Evolutionary conservation across 2,113 vertebrate species (phyloP).

Genomic region (Daboia siamensis): DNA sequence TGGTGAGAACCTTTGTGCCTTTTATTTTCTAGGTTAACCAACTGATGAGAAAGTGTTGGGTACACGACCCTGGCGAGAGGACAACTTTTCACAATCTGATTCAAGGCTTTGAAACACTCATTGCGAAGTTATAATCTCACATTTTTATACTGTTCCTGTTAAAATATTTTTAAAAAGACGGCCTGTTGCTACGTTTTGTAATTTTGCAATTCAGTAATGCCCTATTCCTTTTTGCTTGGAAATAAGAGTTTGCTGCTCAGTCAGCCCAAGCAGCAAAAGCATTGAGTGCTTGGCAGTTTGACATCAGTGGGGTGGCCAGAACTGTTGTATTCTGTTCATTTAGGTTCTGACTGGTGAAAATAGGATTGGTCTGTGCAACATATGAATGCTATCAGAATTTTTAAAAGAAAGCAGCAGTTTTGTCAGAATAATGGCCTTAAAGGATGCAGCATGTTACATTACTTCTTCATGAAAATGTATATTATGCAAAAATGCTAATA

Average conservation of each 20-base stretch:
- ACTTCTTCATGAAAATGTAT: rapidly evolving
- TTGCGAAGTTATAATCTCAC: constrained; percentile 62
- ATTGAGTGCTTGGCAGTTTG: neutral
- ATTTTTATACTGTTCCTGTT: constrained; percentile 24
- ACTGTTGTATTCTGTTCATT: neutral
- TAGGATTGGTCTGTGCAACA: neutral
- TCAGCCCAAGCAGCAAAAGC: constrained; percentile 15
- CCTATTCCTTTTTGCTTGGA: neutral
- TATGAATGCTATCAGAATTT: neutral
- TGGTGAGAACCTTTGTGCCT: neutral
- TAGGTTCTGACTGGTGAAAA: neutral
- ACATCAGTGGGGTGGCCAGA: neutral
- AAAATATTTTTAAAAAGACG: constrained; percentile 14
- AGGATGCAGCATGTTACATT: rapidly evolving
- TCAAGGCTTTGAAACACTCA: constrained; percentile 80
- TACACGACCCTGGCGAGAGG: constrained; percentile 76
- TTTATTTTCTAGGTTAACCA: constrained; percentile 80
- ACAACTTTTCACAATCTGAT: constrained; percentile 88
- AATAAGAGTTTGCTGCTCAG: constrained; percentile 28
- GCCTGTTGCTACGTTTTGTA: constrained; percentile 34
- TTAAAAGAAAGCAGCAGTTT: neutral
- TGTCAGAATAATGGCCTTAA: too few species aligned
- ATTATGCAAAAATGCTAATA: neutral
- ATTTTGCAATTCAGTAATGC: constrained; percentile 49
- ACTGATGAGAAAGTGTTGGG: constrained; percentile 93